Conservation (phyloP, 2,888 invertebrate genomes). For the Nomada lathburiana region DNA sequence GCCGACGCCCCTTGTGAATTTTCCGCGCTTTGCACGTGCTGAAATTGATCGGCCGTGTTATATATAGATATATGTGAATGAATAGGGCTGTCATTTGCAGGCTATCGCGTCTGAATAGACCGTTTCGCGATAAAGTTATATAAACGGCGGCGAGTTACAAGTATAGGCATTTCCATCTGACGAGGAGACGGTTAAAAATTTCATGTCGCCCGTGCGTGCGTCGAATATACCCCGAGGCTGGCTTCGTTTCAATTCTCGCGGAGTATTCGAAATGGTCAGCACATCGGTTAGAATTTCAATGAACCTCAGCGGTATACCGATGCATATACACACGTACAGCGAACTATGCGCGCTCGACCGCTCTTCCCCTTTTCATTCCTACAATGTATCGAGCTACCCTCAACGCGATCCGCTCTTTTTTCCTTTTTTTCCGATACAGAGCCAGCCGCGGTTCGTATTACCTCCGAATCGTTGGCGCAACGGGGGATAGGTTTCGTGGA, state of each 20-base stretch:
- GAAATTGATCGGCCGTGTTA: slow-evolving; percentile 54
- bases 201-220: slow-evolving; percentile 29
- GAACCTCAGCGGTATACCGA: slow-evolving; percentile 13
- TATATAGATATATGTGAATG: too few relatives aligned
- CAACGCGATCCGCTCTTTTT: not conserved
- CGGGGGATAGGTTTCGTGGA: not conserved
- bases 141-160: slow-evolving; percentile 4
- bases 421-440: not conserved
- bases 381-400: slow-evolving; percentile 17
- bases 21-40: slow-evolving; percentile 86
- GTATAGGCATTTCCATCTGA: slow-evolving; percentile 3
- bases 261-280: slow-evolving; percentile 50
- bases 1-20: slow-evolving; percentile 85
- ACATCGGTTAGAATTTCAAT: slow-evolving; percentile 46
- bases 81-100: too few relatives aligned
- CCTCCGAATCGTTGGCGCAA: not conserved
- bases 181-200: slow-evolving; percentile 25
- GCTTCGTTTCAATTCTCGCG: slow-evolving; percentile 48
- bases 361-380: not conserved
- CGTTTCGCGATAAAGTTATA: not conserved
- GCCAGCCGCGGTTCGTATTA: not conserved
- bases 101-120: too few relatives aligned
- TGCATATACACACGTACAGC: not conserved
- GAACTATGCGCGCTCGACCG: slow-evolving; percentile 5
- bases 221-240: slow-evolving; percentile 10